Percentiles rank a stretch among this genome's conserved stretches.
phyloP scores from a whole-genome alignment of 2,797 vertebrate genomes.

The Xiphophorus birchmanni region DNA sequence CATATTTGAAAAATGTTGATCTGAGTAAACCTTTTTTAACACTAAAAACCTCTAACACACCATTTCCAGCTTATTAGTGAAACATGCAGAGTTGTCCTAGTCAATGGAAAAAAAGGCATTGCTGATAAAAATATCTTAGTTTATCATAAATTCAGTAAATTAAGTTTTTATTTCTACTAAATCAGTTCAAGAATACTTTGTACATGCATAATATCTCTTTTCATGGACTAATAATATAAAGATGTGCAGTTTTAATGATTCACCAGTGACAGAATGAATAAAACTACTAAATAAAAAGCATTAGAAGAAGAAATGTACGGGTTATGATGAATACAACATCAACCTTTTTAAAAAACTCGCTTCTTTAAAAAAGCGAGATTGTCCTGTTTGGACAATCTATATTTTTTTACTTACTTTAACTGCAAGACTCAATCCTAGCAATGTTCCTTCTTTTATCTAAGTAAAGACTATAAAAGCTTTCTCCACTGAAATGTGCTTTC shows the following conservation, averaged over 20 bases:
- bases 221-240: no score
- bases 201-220: no score
- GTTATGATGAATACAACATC: not conserved
- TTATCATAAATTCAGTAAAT: not conserved
- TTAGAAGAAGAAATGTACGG: not conserved
- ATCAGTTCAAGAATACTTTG: not conserved
- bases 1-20: not conserved
- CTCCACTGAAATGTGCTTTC: conserved; percentile 13
- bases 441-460: not conserved
- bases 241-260: not conserved
- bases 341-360: not conserved
- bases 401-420: not conserved
- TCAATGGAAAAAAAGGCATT: not conserved
- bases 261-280: not conserved
- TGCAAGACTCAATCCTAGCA: not conserved
- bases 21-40: not conserved
- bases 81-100: not conserved
- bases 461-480: conserved; percentile 1
- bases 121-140: not conserved
- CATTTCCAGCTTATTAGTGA: not conserved
- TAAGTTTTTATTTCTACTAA: not conserved
- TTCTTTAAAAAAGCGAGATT: not conserved
- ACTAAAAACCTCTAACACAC: not conserved
- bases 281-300: not conserved
- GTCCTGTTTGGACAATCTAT: not conserved